Evolutionary conservation across 2,888 invertebrate genomes (phyloP), one percentile per base, ranked within the genome.

Genomic region (Linnaemya tessellans): DNA sequence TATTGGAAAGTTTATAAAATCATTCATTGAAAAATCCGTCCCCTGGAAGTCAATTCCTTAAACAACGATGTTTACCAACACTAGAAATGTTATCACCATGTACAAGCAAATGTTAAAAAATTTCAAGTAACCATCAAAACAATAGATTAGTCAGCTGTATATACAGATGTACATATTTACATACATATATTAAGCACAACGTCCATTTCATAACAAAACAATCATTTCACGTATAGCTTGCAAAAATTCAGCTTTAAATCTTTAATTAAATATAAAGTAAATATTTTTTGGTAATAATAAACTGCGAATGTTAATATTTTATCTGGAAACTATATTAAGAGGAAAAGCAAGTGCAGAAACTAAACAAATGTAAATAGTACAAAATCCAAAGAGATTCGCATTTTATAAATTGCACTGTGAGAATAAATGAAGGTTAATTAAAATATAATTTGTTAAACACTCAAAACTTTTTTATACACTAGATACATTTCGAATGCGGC

Each of bases 371-470:
- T 49, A 9, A n/a, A 58, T n/a, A 51, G 62, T 54, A 64, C 62
- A 79, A 70, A 70, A 71, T 70, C 41, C 51, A 79, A 79, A 49
- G 18, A 38, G 18, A 65, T 56, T 56, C 8, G n/a, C 49, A 15
- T 38, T 13, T 51, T 70, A 70, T 22, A 46, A 67, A 22, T 62
- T 70, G 70, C 70, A 79, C 79, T 64, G 70, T 22, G 20, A 62
- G 41, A 70, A 70, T 70, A 30, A 60, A n/a, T 67, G 22, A 49
- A 71, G 49, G 38, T 62, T 15, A 25, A 56, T 56, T 56, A 18
- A 41, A 51, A 15, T 65, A 13, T 10, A 13, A 15, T 64, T 43
- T 64, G 1, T n/a, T 15, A 25, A 30, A 7, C n/a, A 46, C n/a
- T 46, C 46, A n/a, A 46, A 0, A n/a, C 43, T 43, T 46, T 15